These are phyloP conservation scores for Ceyx erithaca DNA, from an alignment of 2,797 vertebrate species.

Conservation along the genomic window DNA sequence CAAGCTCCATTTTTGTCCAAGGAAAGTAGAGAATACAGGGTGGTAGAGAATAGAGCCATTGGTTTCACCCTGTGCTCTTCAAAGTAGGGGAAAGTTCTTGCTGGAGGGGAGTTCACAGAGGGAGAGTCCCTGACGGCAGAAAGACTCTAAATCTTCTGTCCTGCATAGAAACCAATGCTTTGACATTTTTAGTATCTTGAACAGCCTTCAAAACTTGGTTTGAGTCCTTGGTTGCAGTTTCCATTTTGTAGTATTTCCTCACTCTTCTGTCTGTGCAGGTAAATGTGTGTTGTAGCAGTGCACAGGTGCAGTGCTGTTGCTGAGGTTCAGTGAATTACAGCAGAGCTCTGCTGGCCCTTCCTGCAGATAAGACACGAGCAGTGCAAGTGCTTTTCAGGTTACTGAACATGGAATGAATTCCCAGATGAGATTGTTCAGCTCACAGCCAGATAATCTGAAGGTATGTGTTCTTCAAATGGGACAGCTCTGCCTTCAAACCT, in stretches of 20 bases:
- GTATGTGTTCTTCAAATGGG: neutral
- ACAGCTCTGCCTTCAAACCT: neutral
- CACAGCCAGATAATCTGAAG: constrained; percentile 11
- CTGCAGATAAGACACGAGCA: constrained; percentile 21
- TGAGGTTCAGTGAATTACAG: constrained; percentile 9
- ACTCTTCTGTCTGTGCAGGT: neutral
- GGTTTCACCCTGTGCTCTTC: neutral
- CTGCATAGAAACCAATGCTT: neutral
- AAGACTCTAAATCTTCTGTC: neutral
- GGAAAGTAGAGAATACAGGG: neutral
- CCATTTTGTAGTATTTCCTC: neutral
- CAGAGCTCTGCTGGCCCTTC: constrained; percentile 5
- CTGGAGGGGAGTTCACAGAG: neutral
- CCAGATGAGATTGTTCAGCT: constrained; percentile 35
- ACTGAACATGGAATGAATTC: constrained; percentile 12
- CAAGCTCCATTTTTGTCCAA: neutral
- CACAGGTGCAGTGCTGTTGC: neutral
- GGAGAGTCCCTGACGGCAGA: neutral
- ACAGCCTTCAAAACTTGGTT: neutral
- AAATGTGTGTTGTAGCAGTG: neutral
- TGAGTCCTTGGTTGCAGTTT: neutral
- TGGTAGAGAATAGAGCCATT: neutral
- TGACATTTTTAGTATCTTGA: neutral
- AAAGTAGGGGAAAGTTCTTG: neutral
- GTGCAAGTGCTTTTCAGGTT: constrained; percentile 6